Percentiles rank a stretch among this genome's conserved stretches.
Conservation (phyloP, 2,888 invertebrate genomes). For the Volucella bombylans region DNA sequence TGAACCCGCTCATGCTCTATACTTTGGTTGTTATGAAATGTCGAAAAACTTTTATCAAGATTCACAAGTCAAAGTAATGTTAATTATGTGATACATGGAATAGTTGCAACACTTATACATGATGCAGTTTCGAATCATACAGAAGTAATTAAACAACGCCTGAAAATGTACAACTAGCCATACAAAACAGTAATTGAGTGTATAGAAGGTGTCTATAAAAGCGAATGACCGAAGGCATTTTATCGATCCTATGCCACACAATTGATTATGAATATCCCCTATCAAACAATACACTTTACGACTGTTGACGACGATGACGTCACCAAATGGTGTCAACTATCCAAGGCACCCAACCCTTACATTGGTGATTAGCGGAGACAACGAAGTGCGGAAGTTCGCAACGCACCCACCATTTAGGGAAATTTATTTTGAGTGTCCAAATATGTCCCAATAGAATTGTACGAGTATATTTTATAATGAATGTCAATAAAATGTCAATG, state of each 20-base stretch:
- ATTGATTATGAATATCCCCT: slow-evolving; percentile 98
- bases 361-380: too few relatives aligned
- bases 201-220: slow-evolving; percentile 88
- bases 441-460: too few relatives aligned
- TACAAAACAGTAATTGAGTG: slow-evolving; percentile 95
- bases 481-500: too few relatives aligned
- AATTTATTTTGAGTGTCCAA: too few relatives aligned
- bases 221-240: slow-evolving; percentile 93
- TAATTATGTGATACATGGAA: slow-evolving; percentile 92
- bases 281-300: too few relatives aligned
- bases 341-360: too few relatives aligned
- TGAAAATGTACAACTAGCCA: slow-evolving; percentile 97
- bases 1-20: slow-evolving; percentile 98
- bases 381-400: too few relatives aligned
- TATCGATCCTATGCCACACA: slow-evolving; percentile 97
- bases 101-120: slow-evolving; percentile 95
- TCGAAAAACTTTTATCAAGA: slow-evolving; percentile 90
- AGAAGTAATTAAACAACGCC: slow-evolving; percentile 99
- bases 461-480: too few relatives aligned
- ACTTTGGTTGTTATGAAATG: slow-evolving; percentile 98
- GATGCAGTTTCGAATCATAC: slow-evolving; percentile 99
- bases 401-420: too few relatives aligned
- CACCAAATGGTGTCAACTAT: too few relatives aligned
- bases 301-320: too few relatives aligned
- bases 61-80: slow-evolving; percentile 88